Base-by-base conservation (phyloP, 1,140 invertebrate genomes). In the Aphaenogaster floridana region DNA sequence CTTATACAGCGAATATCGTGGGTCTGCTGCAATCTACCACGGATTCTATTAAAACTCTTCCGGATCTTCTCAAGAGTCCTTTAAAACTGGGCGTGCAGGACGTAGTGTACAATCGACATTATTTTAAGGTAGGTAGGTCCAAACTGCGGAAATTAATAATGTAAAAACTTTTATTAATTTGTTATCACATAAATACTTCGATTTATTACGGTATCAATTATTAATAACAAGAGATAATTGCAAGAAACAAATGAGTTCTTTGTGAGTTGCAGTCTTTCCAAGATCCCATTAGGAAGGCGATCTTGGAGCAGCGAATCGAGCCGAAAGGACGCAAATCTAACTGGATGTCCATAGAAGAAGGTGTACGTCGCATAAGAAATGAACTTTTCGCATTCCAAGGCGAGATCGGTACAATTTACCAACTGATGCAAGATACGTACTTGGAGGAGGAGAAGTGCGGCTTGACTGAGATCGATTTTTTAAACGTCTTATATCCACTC, bases 361-460 rank as follows among this genome's bases (percentile, higher is more conserved):
- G 97, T 0, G 95, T 97, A 0, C 91, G 94, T 80, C 94, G 93
- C 87, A 94, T 97, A 66, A 94, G 95, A 88, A 94, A 96, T 85
- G 96, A 96, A 78, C 91, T 97, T 8, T 97, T 97, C 86, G 97
- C 97, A 21, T 97, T 97, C 86, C 96, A 97, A 88, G 96, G 96
- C 93, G 97, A 97, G 92, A 94, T 93, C 2, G 96, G 96, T 2
- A 93, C 96, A 0, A 96, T 96, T 0, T 97, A 97, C 91, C 96
- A 97, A 91, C 92, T 97, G 42, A 96, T 97, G 15, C 95, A 96
- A 57, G 96, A 97, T 92, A 97, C 96, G 79, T 97, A 96, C 89
- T 91, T 95, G 6, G 97, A 97, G 93, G 95, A 96, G 3, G 96
- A 97, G 92, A 97, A 97, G 93, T 97, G 97, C 91, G 96, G 96